phyloP scores from a whole-genome alignment of 2,797 vertebrate genomes.

The Pseudocheirus occidentalis region DNA sequence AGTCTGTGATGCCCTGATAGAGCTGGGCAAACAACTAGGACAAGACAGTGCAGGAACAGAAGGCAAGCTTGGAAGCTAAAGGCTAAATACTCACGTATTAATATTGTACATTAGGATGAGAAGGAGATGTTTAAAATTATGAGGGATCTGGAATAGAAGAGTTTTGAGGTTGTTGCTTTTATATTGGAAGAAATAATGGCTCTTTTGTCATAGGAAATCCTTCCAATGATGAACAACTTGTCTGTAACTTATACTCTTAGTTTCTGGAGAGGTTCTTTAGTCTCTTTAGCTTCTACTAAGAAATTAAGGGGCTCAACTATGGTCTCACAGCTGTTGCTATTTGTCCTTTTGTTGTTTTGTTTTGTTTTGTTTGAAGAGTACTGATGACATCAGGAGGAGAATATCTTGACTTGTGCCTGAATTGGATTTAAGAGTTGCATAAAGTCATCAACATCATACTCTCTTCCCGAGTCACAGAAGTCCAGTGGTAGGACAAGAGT shows the following conservation, averaged over 20 bases:
- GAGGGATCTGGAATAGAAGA: conserved; percentile 33
- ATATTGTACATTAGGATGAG: conserved; percentile 39
- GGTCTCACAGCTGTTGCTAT: neutral
- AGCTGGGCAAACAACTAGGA: neutral
- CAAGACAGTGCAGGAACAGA: conserved; percentile 22
- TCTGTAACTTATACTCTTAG: neutral
- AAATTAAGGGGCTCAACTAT: neutral
- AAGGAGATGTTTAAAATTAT: conserved; percentile 37
- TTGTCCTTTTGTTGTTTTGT: neutral
- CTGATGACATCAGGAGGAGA: neutral
- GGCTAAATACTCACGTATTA: conserved; percentile 49
- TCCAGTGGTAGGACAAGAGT: neutral
- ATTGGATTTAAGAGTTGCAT: neutral
- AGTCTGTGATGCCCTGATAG: neutral
- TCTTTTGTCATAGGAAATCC: neutral
- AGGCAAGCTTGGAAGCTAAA: conserved; percentile 20
- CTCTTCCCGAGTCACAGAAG: neutral
- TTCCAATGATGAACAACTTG: neutral
- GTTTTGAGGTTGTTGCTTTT: neutral
- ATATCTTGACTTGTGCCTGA: neutral
- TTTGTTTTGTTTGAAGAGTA: neutral
- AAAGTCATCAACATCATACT: neutral
- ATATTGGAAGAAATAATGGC: neutral
- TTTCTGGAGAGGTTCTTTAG: neutral
- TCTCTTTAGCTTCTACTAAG: neutral